These are phyloP conservation scores for Paralichthys olivaceus DNA, from an alignment of 2,113 vertebrate species.

Conservation along the genomic window DNA sequence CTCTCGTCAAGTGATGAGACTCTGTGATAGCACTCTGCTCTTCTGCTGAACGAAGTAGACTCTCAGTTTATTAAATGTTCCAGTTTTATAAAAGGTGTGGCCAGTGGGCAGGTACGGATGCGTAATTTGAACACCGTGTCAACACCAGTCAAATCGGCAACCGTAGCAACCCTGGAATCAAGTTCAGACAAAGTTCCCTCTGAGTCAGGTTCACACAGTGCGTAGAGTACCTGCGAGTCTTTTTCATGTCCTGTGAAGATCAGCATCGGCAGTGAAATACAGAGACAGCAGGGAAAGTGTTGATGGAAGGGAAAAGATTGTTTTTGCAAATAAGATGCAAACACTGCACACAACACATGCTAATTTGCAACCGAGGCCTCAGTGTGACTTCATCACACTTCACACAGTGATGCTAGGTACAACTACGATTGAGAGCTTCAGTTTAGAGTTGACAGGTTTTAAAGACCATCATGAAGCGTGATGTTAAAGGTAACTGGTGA, in stretches of 20 bases:
- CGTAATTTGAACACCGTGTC: background rate
- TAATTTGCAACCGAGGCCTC: background rate
- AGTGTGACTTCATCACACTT: background rate
- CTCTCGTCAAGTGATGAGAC: background rate
- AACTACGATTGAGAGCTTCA: background rate
- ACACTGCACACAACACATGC: background rate
- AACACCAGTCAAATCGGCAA: background rate
- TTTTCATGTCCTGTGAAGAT: slow-evolving; percentile 5
- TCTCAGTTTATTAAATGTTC: too few relatives aligned
- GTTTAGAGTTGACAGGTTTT: too few relatives aligned
- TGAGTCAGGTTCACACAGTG: background rate
- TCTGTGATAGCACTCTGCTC: too few relatives aligned
- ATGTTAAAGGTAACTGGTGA: too few relatives aligned
- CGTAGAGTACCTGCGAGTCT: background rate
- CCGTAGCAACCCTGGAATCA: background rate
- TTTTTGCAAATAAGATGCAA: slow-evolving; percentile 24
- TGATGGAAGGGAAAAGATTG: background rate
- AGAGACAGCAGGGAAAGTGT: slow-evolving; percentile 6
- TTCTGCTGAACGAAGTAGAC: too few relatives aligned
- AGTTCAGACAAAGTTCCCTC: background rate
- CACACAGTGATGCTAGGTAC: background rate
- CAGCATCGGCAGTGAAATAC: background rate
- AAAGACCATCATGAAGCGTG: too few relatives aligned
- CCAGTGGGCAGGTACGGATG: background rate
- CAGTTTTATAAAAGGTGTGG: too few relatives aligned